Base-by-base conservation (phyloP, 2,888 invertebrate species). In the Dendrolimus houi region DNA sequence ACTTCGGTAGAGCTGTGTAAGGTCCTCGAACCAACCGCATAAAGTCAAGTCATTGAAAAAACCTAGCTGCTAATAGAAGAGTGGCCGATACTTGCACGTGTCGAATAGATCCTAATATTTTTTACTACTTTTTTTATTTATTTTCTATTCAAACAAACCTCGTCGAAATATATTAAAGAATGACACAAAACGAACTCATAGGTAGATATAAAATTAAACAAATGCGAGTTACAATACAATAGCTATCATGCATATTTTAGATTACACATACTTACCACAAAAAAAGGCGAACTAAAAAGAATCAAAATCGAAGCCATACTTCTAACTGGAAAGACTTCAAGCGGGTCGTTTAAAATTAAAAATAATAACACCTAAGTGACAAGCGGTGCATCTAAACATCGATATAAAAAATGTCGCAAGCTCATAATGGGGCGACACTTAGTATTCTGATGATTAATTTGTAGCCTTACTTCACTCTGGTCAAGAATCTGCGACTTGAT, bases 391-490 rank as follows among this genome's bases (percentile, higher is more conserved):
- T 84, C 89, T 88, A 89, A 83, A 90, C 89, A 89, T 88, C 86
- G 85, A 87, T 75, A 81, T 72, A 69, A 61, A 29, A 29, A 66
- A 73, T 70, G 86, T 83, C 87, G 85, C 85, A 86, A 87, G 87
- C 87, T 81, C 74, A 75, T 73, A 74, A 76, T 68, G 75, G 79
- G 71, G 85, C 85, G 87, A 85, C 85, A 81, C 77, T 75, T 77
- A 81, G 79, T 74, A 29, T 29, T 29, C 29, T 29, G 29, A 29
- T 71, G 73, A 71, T 72, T 70, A 79, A 74, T 72, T 71, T 78
- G 74, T 91, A 95, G 90, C 95, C 97, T 97, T 96, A 97, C 97
- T 93, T 96, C 95, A 87, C 96, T 94, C 89, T 94, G 94, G 91
- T 94, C 94, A 87, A 96, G 94, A 88, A 97, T 96, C 92, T 94